Conservation (phyloP, 37 sponge, comb jelly and placozoan genomes). For the Crambe crambe region DNA sequence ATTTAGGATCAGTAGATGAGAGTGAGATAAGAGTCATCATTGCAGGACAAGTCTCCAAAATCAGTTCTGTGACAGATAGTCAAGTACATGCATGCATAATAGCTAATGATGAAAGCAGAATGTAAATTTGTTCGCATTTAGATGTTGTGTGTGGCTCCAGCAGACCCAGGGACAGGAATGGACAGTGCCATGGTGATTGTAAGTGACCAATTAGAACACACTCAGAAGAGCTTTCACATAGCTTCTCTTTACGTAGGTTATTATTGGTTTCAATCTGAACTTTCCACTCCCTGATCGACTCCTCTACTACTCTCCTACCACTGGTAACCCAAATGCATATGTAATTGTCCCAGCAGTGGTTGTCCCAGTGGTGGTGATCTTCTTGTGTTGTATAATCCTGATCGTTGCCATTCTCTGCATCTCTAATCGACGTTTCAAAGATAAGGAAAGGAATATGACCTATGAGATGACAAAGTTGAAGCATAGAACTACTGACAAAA, state of each 20-base stretch:
- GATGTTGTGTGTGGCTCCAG: too few relatives aligned
- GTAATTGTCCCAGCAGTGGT: constrained; percentile 20
- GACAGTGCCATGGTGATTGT: neutral
- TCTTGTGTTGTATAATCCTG: constrained; percentile 19
- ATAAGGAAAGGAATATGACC: constrained; percentile 43
- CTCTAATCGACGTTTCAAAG: constrained; percentile 5
- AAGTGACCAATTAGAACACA: too few relatives aligned
- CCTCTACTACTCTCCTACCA: neutral
- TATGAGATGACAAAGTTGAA: too few relatives aligned
- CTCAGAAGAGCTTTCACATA: too few relatives aligned
- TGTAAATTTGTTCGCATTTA: too few relatives aligned
- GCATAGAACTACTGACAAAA: too few relatives aligned
- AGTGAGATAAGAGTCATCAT: too few relatives aligned
- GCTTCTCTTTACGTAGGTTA: neutral
- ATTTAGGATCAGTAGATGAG: too few relatives aligned
- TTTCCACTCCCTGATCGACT: neutral
- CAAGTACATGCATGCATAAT: too few relatives aligned
- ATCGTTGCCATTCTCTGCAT: constrained; percentile 31
- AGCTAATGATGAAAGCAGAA: too few relatives aligned
- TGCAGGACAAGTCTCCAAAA: too few relatives aligned
- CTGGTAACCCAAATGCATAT: neutral
- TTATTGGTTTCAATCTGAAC: neutral
- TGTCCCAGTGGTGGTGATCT: constrained; percentile 19
- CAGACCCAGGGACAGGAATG: neutral
- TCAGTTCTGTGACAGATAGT: too few relatives aligned